Conservation (phyloP, 1,140 invertebrate species). For the Tenebrio molitor region DNA sequence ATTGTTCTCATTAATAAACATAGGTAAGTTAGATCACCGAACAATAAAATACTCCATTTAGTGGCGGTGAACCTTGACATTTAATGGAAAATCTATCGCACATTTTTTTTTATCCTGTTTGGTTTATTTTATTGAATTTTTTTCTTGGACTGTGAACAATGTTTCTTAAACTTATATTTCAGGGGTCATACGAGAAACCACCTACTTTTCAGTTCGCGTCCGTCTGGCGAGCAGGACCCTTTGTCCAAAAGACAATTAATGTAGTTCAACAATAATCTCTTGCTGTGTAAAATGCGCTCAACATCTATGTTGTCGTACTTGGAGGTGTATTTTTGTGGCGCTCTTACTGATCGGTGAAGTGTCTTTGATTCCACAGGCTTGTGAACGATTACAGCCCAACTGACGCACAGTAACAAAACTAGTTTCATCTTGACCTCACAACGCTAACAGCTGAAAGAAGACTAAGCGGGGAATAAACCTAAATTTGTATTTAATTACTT, state of each 20-base stretch:
- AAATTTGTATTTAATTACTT: conserved; percentile 20
- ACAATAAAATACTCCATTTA: no score
- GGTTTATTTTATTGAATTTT: no score
- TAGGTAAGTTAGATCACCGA: no score
- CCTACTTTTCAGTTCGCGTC: conserved; percentile 70
- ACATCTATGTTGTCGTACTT: conserved; percentile 72
- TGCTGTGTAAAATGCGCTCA: conserved; percentile 69
- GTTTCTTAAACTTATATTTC: no score
- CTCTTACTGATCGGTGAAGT: conserved; percentile 1
- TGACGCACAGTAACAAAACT: no score
- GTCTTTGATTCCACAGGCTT: no score
- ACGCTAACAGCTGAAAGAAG: background rate
- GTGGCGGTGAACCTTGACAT: no score
- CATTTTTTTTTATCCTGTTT: no score
- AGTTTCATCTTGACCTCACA: background rate
- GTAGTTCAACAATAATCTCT: conserved; percentile 69
- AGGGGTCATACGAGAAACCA: conserved; percentile 31
- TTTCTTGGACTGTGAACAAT: no score
- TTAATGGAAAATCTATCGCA: no score
- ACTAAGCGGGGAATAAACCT: conserved; percentile 17
- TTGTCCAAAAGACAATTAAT: conserved; percentile 70
- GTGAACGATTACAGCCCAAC: no score
- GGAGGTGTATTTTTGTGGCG: conserved; percentile 66
- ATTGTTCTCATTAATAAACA: no score
- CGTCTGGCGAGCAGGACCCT: conserved; percentile 70